phyloP scores from a whole-genome alignment of 2,113 vertebrate species.

The Mesocricetus auratus region DNA sequence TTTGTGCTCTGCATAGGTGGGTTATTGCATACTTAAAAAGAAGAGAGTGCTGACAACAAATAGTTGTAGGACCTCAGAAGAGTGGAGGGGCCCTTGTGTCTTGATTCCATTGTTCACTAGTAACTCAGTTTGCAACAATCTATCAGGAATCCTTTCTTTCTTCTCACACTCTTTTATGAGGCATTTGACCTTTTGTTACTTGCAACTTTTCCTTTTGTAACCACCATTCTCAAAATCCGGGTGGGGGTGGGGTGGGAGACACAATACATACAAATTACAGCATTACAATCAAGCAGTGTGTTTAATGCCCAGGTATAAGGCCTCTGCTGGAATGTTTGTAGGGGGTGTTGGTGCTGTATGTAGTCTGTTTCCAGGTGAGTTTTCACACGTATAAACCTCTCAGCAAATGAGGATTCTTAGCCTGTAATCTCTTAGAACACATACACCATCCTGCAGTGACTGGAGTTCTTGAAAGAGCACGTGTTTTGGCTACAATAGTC shows the following conservation, averaged over 20 bases:
- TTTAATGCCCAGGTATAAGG: slow-evolving; percentile 21
- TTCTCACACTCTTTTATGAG: slow-evolving; percentile 47
- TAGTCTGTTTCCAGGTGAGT: slow-evolving; percentile 56
- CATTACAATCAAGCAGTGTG: background rate
- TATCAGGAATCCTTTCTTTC: background rate
- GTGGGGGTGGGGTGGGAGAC: background rate
- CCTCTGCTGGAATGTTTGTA: slow-evolving; percentile 12
- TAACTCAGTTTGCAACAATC: slow-evolving; percentile 35
- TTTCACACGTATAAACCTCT: slow-evolving; percentile 56
- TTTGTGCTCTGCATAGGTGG: background rate
- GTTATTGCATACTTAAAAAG: slow-evolving; percentile 44
- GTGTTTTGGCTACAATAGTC: slow-evolving; percentile 62
- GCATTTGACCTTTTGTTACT: slow-evolving; percentile 17
- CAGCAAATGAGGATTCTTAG: slow-evolving; percentile 21
- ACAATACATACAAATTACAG: background rate
- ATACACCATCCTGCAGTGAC: slow-evolving; percentile 47
- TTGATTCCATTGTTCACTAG: background rate
- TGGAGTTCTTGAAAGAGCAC: slow-evolving; percentile 63
- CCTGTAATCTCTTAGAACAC: slow-evolving; percentile 42
- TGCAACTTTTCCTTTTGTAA: slow-evolving; percentile 26
- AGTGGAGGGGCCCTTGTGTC: slow-evolving; percentile 22
- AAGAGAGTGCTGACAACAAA: slow-evolving; percentile 22
- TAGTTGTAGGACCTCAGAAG: slow-evolving; percentile 2
- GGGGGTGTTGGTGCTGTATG: background rate
- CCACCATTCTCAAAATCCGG: background rate